Evolutionary conservation across 2,888 invertebrate species (phyloP).

Genomic region (Stenichneumon culpator): DNA sequence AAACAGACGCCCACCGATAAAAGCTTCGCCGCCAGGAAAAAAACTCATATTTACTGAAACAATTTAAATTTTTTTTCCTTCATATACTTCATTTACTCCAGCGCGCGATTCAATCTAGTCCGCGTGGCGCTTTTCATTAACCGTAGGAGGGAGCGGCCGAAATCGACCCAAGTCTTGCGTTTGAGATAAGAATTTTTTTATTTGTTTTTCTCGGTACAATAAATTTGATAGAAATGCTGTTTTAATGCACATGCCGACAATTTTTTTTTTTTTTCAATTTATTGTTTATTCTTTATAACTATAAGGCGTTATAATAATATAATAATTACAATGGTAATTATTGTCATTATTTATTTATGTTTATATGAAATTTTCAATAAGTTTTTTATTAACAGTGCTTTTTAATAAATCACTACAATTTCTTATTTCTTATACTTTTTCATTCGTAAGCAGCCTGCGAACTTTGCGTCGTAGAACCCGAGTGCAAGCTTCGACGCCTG

Average conservation of each 20-base stretch:
- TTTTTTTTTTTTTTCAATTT: too few relatives aligned
- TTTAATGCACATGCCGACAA: too few relatives aligned
- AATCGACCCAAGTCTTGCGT: neutral
- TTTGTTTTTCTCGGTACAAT: neutral
- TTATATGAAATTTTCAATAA: too few relatives aligned
- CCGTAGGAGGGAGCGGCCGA: neutral
- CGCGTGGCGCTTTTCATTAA: neutral
- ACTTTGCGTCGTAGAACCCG: neutral
- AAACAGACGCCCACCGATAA: slow-evolving; percentile 11
- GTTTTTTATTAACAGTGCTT: too few relatives aligned
- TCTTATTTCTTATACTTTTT: neutral
- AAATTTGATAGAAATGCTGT: too few relatives aligned
- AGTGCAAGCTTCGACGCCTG: neutral
- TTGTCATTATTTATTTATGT: too few relatives aligned
- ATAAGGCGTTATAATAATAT: too few relatives aligned
- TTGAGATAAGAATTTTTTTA: neutral
- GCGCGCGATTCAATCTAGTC: neutral
- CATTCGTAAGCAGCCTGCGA: neutral
- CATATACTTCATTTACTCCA: neutral
- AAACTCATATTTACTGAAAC: neutral
- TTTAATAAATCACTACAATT: too few relatives aligned
- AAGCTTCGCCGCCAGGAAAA: neutral
- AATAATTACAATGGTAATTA: too few relatives aligned
- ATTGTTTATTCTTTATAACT: too few relatives aligned
- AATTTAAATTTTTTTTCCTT: neutral